Evolutionary conservation across 2,113 vertebrate genomes (phyloP).

Genomic region (Kobus ellipsiprymnus): DNA sequence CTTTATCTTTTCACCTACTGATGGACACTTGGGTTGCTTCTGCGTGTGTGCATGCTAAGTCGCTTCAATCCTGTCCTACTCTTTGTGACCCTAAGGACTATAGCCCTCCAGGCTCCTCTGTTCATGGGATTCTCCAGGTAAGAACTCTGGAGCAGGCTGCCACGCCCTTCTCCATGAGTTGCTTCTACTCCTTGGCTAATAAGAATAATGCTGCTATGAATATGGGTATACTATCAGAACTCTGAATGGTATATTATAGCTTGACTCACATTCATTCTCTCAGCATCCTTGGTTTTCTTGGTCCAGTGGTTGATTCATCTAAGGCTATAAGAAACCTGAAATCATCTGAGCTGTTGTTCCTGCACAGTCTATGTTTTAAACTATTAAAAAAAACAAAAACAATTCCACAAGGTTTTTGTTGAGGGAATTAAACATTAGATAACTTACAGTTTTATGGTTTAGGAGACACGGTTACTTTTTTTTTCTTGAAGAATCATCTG

Average conservation of each 20-base stretch:
- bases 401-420: background rate
- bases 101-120: background rate
- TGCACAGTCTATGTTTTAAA: slow-evolving; percentile 3
- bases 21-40: background rate
- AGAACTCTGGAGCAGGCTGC: background rate
- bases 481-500: slow-evolving; percentile 7
- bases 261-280: background rate
- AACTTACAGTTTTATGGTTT: slow-evolving; percentile 43
- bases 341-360: background rate
- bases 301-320: background rate
- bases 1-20: background rate
- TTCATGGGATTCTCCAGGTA: background rate
- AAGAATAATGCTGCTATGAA: background rate
- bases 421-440: background rate
- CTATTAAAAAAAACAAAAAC: background rate
- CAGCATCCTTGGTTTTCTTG: background rate
- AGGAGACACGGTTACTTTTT: background rate
- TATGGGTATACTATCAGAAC: background rate
- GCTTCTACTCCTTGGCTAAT: background rate
- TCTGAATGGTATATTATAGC: background rate
- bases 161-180: background rate
- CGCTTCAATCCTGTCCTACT: background rate
- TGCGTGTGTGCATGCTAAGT: background rate
- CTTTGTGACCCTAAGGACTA: background rate
- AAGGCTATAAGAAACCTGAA: background rate